A percentile compares a stretch with the other conserved stretches of the same genome.
Conservation (phyloP, 2,797 vertebrate species). For the Agapornis canus region DNA sequence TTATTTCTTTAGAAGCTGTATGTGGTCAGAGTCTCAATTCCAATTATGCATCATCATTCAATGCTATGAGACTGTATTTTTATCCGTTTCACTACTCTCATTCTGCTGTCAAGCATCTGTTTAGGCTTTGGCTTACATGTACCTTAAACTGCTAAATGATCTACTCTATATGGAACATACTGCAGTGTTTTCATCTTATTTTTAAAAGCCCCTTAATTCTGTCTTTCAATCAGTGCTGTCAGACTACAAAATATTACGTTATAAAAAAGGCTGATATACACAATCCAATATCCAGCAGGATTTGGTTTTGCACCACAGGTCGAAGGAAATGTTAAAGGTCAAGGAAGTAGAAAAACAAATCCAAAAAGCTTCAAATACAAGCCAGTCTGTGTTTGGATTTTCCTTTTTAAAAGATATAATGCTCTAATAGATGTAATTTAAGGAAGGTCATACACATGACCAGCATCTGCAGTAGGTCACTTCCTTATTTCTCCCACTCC, state of each 20-base stretch:
- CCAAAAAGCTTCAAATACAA: slow-evolving; percentile 69
- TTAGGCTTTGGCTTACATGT: not conserved
- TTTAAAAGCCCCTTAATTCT: slow-evolving; percentile 5
- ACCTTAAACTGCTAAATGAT: not conserved
- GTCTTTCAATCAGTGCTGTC: slow-evolving; percentile 53
- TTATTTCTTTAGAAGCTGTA: not conserved
- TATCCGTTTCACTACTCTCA: not conserved
- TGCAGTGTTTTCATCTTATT: slow-evolving; percentile 1
- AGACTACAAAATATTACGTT: slow-evolving; percentile 53
- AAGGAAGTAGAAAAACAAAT: slow-evolving; percentile 44
- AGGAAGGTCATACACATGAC: slow-evolving; percentile 70
- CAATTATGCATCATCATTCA: not conserved
- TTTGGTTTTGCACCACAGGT: slow-evolving; percentile 70
- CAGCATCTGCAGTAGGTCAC: slow-evolving; percentile 71
- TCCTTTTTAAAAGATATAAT: slow-evolving; percentile 44
- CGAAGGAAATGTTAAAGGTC: slow-evolving; percentile 66
- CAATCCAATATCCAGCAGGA: slow-evolving; percentile 44
- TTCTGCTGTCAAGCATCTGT: not conserved
- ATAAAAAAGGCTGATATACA: slow-evolving; percentile 68
- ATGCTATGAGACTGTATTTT: fast-evolving
- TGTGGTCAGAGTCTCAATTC: not conserved
- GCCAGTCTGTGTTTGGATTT: slow-evolving; percentile 43
- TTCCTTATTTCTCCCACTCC: slow-evolving; percentile 51
- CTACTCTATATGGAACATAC: not conserved
- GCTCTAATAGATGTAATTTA: slow-evolving; percentile 14